Evolutionary conservation across 2,113 vertebrate genomes (phyloP).

Genomic region (Pseudorectes ferrugineus): DNA sequence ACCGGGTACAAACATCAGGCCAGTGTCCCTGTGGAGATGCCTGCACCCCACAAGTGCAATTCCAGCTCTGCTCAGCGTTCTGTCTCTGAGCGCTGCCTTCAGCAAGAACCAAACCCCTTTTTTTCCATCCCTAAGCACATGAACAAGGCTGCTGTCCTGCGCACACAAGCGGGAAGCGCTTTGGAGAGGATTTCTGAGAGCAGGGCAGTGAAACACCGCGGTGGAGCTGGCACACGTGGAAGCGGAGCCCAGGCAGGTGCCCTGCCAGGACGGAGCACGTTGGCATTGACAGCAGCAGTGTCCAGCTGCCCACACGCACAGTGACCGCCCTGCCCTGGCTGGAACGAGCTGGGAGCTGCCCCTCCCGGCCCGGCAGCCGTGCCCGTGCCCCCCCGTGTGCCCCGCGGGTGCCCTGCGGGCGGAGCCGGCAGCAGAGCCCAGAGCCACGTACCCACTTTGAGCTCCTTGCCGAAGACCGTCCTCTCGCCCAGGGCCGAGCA

Average conservation of each 20-base stretch:
- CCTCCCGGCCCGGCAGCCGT: neutral
- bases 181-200: neutral
- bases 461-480: conserved; percentile 96
- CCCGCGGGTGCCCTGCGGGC: neutral
- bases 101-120: neutral
- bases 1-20: neutral
- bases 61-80: neutral
- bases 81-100: neutral
- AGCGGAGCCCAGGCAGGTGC: neutral
- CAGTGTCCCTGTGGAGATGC: neutral
- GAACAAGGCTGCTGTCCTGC: neutral
- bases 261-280: rapidly evolving
- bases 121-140: rapidly evolving
- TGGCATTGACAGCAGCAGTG: rapidly evolving
- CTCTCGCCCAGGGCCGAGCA: conserved; percentile 94
- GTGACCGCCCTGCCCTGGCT: neutral
- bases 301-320: rapidly evolving
- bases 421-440: neutral
- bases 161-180: rapidly evolving
- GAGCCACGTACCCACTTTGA: conserved; percentile 94
- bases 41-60: no score
- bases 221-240: neutral
- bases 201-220: neutral
- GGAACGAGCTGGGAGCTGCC: neutral
- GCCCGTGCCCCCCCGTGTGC: rapidly evolving